Conservation (phyloP, 1,140 invertebrate species). For the Babylonia areolata region DNA sequence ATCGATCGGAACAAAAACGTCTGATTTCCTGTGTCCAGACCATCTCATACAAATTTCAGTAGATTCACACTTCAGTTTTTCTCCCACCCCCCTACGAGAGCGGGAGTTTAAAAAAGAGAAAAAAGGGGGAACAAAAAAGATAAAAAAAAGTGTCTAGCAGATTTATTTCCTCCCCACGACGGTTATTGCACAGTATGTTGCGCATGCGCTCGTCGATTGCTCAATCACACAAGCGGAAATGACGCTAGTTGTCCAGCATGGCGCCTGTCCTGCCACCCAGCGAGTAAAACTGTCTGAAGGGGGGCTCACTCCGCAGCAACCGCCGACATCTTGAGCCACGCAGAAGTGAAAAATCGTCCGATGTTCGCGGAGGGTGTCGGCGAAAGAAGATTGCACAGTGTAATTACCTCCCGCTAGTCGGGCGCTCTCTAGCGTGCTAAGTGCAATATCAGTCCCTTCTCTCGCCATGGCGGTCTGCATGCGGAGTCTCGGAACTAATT, state of each 20-base stretch:
- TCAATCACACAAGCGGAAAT: constrained; percentile 35
- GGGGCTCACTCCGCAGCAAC: constrained; percentile 14
- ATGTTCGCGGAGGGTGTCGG: constrained; percentile 26
- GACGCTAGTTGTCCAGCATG: constrained; percentile 34
- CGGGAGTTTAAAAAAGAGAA: neutral
- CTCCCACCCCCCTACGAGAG: neutral
- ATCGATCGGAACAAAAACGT: neutral
- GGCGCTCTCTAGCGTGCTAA: constrained; percentile 42
- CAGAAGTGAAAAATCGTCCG: constrained; percentile 31
- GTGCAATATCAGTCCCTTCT: constrained; percentile 41
- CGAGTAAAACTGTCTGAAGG: constrained; percentile 27
- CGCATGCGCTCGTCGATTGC: constrained; percentile 27
- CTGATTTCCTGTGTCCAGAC: constrained; percentile 17
- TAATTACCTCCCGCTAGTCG: constrained; percentile 41
- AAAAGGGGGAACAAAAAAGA: neutral
- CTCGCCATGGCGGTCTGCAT: constrained; percentile 37
- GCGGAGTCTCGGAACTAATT: constrained; percentile 42
- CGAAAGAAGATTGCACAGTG: constrained; percentile 29
- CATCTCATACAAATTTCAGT: constrained; percentile 24
- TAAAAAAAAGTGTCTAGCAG: neutral
- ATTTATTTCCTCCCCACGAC: constrained; percentile 14
- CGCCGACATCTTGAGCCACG: constrained; percentile 25
- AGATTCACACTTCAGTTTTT: constrained; percentile 17
- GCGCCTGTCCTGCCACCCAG: constrained; percentile 29
- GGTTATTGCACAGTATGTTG: constrained; percentile 27